These are phyloP conservation scores for Oligia fasciuncula DNA, from an alignment of 2,888 invertebrate species.

Conservation along the genomic window DNA sequence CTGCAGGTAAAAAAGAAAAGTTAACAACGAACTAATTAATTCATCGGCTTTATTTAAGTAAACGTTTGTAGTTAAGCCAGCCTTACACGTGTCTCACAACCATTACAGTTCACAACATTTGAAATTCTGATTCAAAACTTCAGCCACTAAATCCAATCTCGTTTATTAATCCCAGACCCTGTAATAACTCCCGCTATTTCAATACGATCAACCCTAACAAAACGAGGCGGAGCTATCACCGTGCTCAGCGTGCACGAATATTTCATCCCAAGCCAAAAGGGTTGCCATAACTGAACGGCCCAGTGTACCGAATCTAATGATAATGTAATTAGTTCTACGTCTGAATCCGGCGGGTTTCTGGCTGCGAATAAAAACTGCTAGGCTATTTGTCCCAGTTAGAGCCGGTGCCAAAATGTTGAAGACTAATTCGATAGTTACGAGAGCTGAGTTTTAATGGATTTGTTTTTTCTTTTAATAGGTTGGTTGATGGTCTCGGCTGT, in stretches of 20 bases:
- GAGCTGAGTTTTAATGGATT: slow-evolving; percentile 34
- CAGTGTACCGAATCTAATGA: slow-evolving; percentile 80
- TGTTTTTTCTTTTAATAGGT: slow-evolving; percentile 11
- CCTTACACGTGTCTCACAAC: slow-evolving; percentile 14
- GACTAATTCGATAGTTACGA: slow-evolving; percentile 54
- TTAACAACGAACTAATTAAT: background rate
- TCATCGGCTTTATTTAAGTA: background rate
- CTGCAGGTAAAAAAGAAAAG: background rate
- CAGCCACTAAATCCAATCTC: slow-evolving; percentile 54
- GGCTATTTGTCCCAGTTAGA: slow-evolving; percentile 61
- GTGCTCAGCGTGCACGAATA: slow-evolving; percentile 57
- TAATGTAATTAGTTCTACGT: slow-evolving; percentile 79
- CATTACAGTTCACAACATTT: slow-evolving; percentile 33
- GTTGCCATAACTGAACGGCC: slow-evolving; percentile 69
- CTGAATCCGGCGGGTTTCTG: slow-evolving; percentile 65
- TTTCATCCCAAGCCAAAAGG: slow-evolving; percentile 63
- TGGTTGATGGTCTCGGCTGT: no score
- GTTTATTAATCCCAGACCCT: slow-evolving; percentile 55
- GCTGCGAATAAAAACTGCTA: slow-evolving; percentile 55
- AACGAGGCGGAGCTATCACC: slow-evolving; percentile 60
- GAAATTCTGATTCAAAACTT: slow-evolving; percentile 47
- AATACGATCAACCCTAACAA: slow-evolving; percentile 59
- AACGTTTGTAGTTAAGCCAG: background rate
- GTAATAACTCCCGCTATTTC: slow-evolving; percentile 58
- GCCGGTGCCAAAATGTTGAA: slow-evolving; percentile 67